phyloP scores from a whole-genome alignment of 2,797 vertebrate species.

The Hoplostethus mediterraneus region DNA sequence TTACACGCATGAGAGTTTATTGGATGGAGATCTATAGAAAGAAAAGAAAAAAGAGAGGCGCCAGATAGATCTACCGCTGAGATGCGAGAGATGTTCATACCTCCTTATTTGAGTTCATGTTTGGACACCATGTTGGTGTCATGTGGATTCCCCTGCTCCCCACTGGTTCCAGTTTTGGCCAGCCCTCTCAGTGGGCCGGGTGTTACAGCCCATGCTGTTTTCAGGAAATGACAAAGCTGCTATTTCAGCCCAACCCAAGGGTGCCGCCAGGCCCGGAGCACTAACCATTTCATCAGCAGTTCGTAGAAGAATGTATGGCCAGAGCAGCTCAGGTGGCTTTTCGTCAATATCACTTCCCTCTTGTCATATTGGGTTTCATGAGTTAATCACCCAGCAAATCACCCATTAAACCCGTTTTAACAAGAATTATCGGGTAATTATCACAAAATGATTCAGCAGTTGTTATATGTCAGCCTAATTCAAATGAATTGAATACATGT shows the following conservation, averaged over 20 bases:
- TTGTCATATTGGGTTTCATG: slow-evolving; percentile 42
- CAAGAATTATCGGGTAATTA: slow-evolving; percentile 57
- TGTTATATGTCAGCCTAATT: slow-evolving; percentile 49
- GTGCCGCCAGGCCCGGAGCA: slow-evolving; percentile 1
- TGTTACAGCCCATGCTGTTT: slow-evolving; percentile 49
- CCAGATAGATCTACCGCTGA: neutral
- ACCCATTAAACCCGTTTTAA: slow-evolving; percentile 65
- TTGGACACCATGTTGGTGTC: slow-evolving; percentile 30
- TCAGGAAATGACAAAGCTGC: slow-evolving; percentile 55
- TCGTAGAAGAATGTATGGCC: slow-evolving; percentile 13
- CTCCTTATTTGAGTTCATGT: slow-evolving; percentile 14
- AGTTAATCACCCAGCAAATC: slow-evolving; percentile 71
- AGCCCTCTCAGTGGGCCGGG: slow-evolving; percentile 10
- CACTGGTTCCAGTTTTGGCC: slow-evolving; percentile 39
- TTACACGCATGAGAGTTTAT: neutral
- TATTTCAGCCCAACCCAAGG: slow-evolving; percentile 33
- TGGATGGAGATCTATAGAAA: neutral
- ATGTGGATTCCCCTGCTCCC: slow-evolving; percentile 27
- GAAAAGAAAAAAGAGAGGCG: neutral
- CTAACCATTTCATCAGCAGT: slow-evolving; percentile 22
- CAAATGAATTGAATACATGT: slow-evolving; percentile 19
- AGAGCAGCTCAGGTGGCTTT: neutral
- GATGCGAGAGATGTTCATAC: neutral
- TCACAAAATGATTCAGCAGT: slow-evolving; percentile 41
- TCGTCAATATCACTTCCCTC: slow-evolving; percentile 33